A percentile compares a stretch with the other conserved stretches of the same genome.
These are phyloP conservation scores for Trichechus manatus DNA, from an alignment of 2,113 vertebrate species.

Conservation along the genomic window DNA sequence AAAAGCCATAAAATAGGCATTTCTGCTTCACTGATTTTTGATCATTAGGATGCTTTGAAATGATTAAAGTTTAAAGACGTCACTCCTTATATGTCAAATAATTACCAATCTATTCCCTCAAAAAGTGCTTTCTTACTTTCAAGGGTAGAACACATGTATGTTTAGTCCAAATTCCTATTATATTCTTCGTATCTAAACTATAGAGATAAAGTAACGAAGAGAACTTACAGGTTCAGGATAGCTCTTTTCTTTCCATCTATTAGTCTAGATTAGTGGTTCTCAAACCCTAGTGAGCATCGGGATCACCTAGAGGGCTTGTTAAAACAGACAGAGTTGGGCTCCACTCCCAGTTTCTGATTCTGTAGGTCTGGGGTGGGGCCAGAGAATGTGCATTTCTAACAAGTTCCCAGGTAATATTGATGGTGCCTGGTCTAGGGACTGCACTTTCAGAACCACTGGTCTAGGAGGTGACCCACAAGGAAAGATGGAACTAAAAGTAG, in stretches of 20 bases:
- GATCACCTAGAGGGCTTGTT: background rate
- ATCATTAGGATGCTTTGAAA: constrained; percentile 58
- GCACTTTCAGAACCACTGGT: background rate
- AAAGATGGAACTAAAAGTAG: background rate
- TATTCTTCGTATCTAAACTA: background rate
- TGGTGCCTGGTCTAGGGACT: background rate
- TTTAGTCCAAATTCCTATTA: constrained; percentile 18
- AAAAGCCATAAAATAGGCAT: constrained; percentile 73
- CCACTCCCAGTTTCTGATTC: background rate
- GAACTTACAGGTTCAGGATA: background rate
- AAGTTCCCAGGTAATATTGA: background rate
- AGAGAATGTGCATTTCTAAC: background rate
- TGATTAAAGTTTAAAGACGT: constrained; percentile 68
- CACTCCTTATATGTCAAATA: constrained; percentile 57
- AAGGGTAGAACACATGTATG: background rate
- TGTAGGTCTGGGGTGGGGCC: background rate
- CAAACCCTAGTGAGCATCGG: background rate
- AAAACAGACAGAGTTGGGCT: background rate
- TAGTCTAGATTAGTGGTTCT: background rate
- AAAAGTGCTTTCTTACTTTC: constrained; percentile 41
- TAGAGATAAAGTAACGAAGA: background rate
- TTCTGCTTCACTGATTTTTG: constrained; percentile 66
- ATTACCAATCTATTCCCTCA: constrained; percentile 48
- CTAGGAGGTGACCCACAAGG: background rate
- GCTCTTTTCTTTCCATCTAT: background rate